A percentile compares a stretch with the other conserved stretches of the same genome.
phyloP scores from a whole-genome alignment of 2,797 vertebrate species.

The Dromococcyx pavoninus region DNA sequence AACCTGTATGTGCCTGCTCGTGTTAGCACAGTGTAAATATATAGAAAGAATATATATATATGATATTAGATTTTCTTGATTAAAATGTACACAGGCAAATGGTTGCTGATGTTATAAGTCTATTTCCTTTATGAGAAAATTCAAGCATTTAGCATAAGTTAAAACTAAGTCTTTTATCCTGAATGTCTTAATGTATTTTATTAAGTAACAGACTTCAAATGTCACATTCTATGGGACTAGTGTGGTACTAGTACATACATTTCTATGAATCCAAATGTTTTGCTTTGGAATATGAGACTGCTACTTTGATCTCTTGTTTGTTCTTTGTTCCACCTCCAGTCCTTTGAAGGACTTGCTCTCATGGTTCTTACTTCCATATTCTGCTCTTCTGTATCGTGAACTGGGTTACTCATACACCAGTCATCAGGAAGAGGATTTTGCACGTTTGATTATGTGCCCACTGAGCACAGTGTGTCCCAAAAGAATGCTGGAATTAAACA shows the following conservation, averaged over 20 bases:
- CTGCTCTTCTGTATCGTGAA: neutral
- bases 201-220: neutral
- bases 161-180: neutral
- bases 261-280: neutral
- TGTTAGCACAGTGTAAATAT: neutral
- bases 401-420: neutral
- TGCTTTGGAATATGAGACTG: neutral
- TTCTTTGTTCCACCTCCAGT: neutral
- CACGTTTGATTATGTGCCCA: neutral
- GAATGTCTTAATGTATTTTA: neutral
- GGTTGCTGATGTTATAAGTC: neutral
- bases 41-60: neutral
- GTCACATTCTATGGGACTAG: neutral
- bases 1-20: neutral
- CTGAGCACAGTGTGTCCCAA: neutral
- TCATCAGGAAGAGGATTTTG: neutral
- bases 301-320: neutral
- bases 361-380: neutral
- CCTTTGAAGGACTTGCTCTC: neutral
- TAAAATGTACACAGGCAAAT: neutral
- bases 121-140: neutral
- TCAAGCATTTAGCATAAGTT: neutral
- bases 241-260: neutral
- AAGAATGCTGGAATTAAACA: neutral
- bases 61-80: neutral